Base-by-base conservation (phyloP, 2,113 vertebrate species). In the Eptatretus burgeri region DNA sequence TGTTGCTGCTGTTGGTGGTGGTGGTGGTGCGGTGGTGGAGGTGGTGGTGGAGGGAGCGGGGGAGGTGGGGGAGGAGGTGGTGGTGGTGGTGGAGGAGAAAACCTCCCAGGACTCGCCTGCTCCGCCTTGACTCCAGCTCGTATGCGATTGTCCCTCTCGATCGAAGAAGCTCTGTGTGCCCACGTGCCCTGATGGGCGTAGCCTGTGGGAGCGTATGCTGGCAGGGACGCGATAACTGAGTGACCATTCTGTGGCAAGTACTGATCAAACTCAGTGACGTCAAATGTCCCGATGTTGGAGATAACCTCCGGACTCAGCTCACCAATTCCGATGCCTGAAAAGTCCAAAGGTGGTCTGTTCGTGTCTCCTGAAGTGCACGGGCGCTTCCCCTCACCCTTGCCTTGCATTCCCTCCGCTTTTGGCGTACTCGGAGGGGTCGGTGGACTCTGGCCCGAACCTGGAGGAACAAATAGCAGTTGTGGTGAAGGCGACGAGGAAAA, bases 351-450 rank as follows among this genome's bases (percentile, higher is more conserved):
- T 19, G n/a, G 56, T 60, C 56, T n/a, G n/a, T 12, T n/a, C 56
- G 56, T n/a, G n/a, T n/a, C 56, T 12, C 56, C 56, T 12, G 10
- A 12, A n/a, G 56, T 60, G 56, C 11, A n/a, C 56, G 9, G 27
- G 27, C 56, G 56, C 56, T 60, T 60, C n/a, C 56, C 56, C 56
- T 60, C n/a, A 12, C 56, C 56, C 56, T 60, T 60, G 56, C 56
- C 56, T 12, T n/a, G 10, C n/a, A 19, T n/a, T 10, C 56, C 56
- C n/a, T 60, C 56, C 56, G 56, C 19, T 19, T 60, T 60, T 9
- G 56, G 56, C 56, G 56, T 60, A 19, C 19, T 60, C 11, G 56
- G 56, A 17, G 56, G 56, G 2, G 56, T 60, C 56, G 56, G 56
- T n/a, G 56, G 56, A 19, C 56, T 60, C 56, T 60, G 56, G 56